Conservation (phyloP, 2,888 invertebrate species). For the Limenitis camilla region DNA sequence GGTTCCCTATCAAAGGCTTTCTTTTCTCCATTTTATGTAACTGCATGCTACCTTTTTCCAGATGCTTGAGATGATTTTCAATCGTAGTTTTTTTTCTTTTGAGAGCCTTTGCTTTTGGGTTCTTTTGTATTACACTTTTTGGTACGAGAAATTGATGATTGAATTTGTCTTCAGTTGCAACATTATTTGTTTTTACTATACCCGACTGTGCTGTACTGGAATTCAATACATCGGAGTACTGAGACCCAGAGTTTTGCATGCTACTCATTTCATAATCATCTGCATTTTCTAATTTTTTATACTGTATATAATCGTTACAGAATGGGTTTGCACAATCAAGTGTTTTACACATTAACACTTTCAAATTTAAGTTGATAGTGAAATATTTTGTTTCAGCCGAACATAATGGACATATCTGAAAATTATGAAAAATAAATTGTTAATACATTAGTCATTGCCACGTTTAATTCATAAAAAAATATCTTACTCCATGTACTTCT, state of each 20-base stretch:
- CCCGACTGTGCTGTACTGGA: conserved; percentile 40
- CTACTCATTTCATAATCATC: conserved; percentile 26
- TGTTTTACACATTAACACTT: conserved; percentile 53
- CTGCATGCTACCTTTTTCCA: conserved; percentile 33
- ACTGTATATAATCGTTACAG: conserved; percentile 41
- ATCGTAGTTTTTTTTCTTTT: conserved; percentile 25
- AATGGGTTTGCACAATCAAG: conserved; percentile 50
- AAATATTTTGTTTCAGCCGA: conserved; percentile 36
- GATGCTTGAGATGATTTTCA: conserved; percentile 33
- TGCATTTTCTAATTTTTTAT: conserved; percentile 35
- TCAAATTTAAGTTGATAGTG: conserved; percentile 46
- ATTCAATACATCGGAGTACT: conserved; percentile 29
- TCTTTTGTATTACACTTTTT: conserved; percentile 10
- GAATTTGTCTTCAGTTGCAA: conserved; percentile 35
- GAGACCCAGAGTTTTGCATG: conserved; percentile 18
- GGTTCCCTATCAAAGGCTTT: too few species aligned
- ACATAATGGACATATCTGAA: conserved; percentile 54
- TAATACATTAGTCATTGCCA: too few species aligned
- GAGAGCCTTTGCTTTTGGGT: conserved; percentile 16
- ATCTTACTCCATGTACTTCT: too few species aligned
- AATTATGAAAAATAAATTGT: too few species aligned
- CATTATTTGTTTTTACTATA: conserved; percentile 33
- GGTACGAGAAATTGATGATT: conserved; percentile 10
- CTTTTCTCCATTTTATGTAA: too few species aligned
- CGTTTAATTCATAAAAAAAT: too few species aligned